Evolutionary conservation across 2,113 vertebrate species (phyloP).

Genomic region (Capreolus pygargus): DNA sequence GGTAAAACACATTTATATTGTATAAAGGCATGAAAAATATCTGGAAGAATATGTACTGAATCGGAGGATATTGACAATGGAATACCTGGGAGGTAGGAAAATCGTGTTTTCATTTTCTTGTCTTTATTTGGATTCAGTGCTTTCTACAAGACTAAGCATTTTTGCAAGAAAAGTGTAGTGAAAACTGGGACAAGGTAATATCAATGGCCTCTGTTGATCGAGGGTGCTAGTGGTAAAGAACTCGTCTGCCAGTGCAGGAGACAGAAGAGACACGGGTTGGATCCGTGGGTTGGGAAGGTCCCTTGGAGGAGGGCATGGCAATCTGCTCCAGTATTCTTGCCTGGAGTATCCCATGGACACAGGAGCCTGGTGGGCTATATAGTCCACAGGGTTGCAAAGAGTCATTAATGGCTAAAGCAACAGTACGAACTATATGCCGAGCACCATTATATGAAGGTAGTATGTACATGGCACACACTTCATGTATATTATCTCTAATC

Average conservation of each 20-base stretch:
- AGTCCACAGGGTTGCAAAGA: neutral
- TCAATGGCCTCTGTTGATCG: neutral
- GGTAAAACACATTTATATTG: neutral
- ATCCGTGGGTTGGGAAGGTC: neutral
- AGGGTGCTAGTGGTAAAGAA: neutral
- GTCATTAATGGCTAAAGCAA: neutral
- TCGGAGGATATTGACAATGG: neutral
- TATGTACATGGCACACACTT: neutral
- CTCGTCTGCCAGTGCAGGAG: neutral
- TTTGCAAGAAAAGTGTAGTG: neutral
- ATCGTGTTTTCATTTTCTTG: neutral
- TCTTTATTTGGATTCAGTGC: neutral
- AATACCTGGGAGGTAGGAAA: neutral
- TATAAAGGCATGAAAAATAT: neutral
- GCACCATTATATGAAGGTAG: neutral
- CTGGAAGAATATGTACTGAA: neutral
- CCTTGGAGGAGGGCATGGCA: neutral
- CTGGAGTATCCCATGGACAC: neutral
- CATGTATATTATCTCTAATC: neutral
- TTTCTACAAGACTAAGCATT: neutral
- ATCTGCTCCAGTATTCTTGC: neutral
- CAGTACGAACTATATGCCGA: neutral
- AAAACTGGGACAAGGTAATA: neutral
- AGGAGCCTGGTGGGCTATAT: neutral
- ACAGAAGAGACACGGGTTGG: neutral